phyloP scores from a whole-genome alignment of 1,140 invertebrate genomes.

The Lerema accius region DNA sequence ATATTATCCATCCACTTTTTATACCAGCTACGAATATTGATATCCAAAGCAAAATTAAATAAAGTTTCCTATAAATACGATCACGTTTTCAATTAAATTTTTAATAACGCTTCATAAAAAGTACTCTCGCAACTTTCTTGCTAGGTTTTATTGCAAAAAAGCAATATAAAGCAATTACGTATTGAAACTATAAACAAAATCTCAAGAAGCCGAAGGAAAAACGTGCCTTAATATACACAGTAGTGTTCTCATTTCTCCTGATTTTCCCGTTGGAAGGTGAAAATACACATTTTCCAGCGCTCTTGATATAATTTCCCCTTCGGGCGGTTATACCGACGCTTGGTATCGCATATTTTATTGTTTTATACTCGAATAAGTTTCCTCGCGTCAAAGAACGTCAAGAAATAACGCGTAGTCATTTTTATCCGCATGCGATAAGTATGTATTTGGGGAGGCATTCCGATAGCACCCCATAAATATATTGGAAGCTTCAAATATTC shows the following conservation, averaged over 20 bases:
- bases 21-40: no score
- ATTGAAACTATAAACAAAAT: not conserved
- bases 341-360: conserved; percentile 45
- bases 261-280: conserved; percentile 9
- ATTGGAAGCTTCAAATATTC: conserved; percentile 11
- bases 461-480: conserved; percentile 15
- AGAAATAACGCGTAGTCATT: conserved; percentile 43
- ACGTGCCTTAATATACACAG: conserved; percentile 10
- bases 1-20: no score
- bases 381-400: conserved; percentile 55
- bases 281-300: conserved; percentile 23
- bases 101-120: no score
- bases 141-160: not conserved
- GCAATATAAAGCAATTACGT: conserved; percentile 3
- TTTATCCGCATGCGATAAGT: conserved; percentile 36
- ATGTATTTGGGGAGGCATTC: conserved; percentile 35
- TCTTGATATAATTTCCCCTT: conserved; percentile 41
- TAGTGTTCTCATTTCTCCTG: conserved; percentile 15
- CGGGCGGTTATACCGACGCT: conserved; percentile 36
- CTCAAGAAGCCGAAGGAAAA: conserved; percentile 12
- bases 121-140: no score
- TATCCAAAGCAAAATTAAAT: no score
- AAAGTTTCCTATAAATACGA: no score
- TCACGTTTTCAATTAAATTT: no score
- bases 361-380: conserved; percentile 51